These are phyloP conservation scores for Serinus canaria DNA, from an alignment of 2,113 vertebrate species.

Conservation along the genomic window DNA sequence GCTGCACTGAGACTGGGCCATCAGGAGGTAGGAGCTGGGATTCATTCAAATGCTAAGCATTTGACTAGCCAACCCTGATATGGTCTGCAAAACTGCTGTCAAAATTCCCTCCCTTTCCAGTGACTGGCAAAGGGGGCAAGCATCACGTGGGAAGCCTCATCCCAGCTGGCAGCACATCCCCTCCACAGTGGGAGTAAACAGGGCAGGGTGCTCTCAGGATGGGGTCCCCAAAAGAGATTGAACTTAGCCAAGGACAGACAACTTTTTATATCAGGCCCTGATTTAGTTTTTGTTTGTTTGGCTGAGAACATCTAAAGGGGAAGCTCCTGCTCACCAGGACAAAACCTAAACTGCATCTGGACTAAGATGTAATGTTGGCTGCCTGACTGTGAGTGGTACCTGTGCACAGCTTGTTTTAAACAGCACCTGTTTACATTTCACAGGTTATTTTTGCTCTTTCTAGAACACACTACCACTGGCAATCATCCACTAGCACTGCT, in stretches of 20 bases:
- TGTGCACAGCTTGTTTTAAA: not conserved
- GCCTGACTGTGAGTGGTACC: not conserved
- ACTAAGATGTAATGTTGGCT: not conserved
- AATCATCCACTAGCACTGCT: not conserved
- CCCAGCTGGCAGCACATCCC: accelerated
- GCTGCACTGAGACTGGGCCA: not conserved
- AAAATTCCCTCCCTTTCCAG: not conserved
- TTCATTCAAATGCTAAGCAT: not conserved
- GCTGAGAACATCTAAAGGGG: not conserved
- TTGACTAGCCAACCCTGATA: not conserved
- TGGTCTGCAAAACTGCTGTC: not conserved
- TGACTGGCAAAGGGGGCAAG: not conserved
- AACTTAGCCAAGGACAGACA: not conserved
- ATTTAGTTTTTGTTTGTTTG: not conserved
- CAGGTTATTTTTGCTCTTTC: not conserved
- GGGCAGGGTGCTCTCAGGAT: not conserved
- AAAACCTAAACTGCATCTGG: not conserved
- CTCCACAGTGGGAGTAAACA: not conserved
- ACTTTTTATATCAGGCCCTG: not conserved
- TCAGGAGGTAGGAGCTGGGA: not conserved
- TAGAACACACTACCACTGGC: not conserved
- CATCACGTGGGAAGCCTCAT: accelerated
- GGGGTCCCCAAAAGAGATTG: not conserved
- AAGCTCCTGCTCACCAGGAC: not conserved
- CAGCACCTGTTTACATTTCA: not conserved